Base-by-base conservation (phyloP, 2,888 invertebrate species). In the Stenurella melanura region DNA sequence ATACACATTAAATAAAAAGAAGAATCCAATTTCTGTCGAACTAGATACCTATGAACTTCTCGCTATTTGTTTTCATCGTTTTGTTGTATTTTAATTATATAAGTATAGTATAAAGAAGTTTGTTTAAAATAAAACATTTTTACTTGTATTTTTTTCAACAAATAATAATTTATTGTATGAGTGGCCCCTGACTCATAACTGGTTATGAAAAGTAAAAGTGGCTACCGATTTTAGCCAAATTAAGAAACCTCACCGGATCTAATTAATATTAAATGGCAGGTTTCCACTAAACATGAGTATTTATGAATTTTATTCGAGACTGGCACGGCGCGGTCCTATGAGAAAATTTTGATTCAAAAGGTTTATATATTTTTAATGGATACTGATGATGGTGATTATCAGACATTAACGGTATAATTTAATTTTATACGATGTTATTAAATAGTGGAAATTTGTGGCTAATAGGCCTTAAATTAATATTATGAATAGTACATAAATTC, bases 361-460 rank as follows among this genome's bases (percentile, higher is more conserved):
- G n/a, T 50, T 50, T 50, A 50, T 50, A 50, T n/a, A n/a, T n/a
- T 50, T n/a, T 50, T 50, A 50, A 50, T 50, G 50, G n/a, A 50
- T 50, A n/a, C 50, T 50, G n/a, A 50, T 50, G 50, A 50, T n/a
- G 15, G 34, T 30, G 17, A 34, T n/a, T 61, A 61, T 12, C 50
- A n/a, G 34, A n/a, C 17, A n/a, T 61, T 61, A 61, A 61, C 61
- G 61, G 61, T 15, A 34, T n/a, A 30, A 61, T 30, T 30, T 61
- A 34, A 61, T 61, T 61, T 61, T 34, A 34, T 61, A 17, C 10
- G 61, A 61, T 26, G 17, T 34, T 34, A 61, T 61, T 61, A 61
- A 61, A 61, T 61, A 10, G 61, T 34, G 17, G 61, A 30, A 26
- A 61, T 34, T 30, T 17, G n/a, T 61, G 17, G 30, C n/a, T 50